Percentiles rank a stretch among this genome's conserved stretches.
Evolutionary conservation across 2,113 vertebrate species (phyloP).

Genomic region (Nycticebus coucang): DNA sequence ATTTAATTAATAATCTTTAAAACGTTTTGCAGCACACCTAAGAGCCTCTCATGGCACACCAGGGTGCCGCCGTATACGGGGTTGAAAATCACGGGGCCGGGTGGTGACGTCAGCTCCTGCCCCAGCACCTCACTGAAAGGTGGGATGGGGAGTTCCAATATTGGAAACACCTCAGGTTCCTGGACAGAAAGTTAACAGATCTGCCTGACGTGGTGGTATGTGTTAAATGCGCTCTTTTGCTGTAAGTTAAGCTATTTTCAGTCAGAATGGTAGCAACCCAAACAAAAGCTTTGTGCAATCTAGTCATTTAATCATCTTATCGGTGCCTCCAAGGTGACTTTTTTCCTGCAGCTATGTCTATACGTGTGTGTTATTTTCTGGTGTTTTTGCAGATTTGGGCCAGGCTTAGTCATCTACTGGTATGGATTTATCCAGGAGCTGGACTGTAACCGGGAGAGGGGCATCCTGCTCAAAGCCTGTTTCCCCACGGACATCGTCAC

Average conservation of each 20-base stretch:
- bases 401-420: slow-evolving; percentile 99
- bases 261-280: neutral
- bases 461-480: slow-evolving; percentile 96
- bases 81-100: too few species aligned
- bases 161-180: neutral
- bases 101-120: neutral
- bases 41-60: too few species aligned
- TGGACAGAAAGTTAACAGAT: neutral
- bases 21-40: too few species aligned
- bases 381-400: slow-evolving; percentile 91
- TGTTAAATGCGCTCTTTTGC: neutral
- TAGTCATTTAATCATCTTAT: neutral
- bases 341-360: neutral
- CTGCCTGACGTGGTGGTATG: neutral
- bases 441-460: slow-evolving; percentile 96
- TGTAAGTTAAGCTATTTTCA: neutral
- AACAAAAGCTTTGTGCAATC: neutral
- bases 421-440: slow-evolving; percentile 97
- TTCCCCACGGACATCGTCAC: slow-evolving; percentile 97
- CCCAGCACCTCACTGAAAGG: neutral
- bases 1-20: too few species aligned
- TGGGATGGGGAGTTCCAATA: too few species aligned
- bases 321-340: neutral
- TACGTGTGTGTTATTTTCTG: neutral
- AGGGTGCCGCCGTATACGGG: too few species aligned